Percentiles rank a stretch among this genome's conserved stretches.
phyloP scores from a whole-genome alignment of 2,888 invertebrate genomes.

The Anagyrus pseudococci region DNA sequence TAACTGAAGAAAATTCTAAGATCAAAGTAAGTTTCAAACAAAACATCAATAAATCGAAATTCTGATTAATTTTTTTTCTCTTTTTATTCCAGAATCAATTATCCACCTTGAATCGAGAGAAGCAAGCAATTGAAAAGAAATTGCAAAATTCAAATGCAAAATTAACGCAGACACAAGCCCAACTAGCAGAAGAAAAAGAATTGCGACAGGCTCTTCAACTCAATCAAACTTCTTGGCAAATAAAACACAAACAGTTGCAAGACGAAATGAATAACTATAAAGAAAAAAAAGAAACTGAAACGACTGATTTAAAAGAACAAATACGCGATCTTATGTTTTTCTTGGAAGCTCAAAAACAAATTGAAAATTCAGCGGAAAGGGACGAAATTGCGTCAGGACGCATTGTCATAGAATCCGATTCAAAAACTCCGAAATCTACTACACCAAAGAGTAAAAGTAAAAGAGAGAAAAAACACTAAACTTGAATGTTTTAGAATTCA shows the following conservation, averaged over 20 bases:
- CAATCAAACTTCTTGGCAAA: conserved; percentile 79
- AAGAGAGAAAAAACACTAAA: conserved; percentile 32
- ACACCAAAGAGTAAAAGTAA: conserved; percentile 33
- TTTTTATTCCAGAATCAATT: conserved; percentile 63
- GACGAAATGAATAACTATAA: conserved; percentile 57
- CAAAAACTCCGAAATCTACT: conserved; percentile 37
- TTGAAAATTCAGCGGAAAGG: conserved; percentile 65
- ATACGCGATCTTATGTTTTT: conserved; percentile 96
- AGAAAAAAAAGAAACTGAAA: conserved; percentile 67
- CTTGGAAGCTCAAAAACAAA: conserved; percentile 82
- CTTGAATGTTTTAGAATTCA: background rate
- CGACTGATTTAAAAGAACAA: conserved; percentile 89
- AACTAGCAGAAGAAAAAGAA: conserved; percentile 84
- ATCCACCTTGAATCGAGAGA: conserved; percentile 68
- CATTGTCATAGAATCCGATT: conserved; percentile 65
- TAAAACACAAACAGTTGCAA: conserved; percentile 61
- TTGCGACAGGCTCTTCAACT: conserved; percentile 78
- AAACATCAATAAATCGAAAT: background rate
- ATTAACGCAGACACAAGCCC: conserved; percentile 72
- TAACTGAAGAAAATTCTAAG: conserved; percentile 63
- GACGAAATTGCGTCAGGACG: conserved; percentile 70
- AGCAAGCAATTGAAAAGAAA: conserved; percentile 75
- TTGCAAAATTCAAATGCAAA: conserved; percentile 70
- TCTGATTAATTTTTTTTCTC: background rate
- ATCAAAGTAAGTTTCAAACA: conserved; percentile 49